Base-by-base conservation (phyloP, 2,113 vertebrate species). In the Gallinago undulata region DNA sequence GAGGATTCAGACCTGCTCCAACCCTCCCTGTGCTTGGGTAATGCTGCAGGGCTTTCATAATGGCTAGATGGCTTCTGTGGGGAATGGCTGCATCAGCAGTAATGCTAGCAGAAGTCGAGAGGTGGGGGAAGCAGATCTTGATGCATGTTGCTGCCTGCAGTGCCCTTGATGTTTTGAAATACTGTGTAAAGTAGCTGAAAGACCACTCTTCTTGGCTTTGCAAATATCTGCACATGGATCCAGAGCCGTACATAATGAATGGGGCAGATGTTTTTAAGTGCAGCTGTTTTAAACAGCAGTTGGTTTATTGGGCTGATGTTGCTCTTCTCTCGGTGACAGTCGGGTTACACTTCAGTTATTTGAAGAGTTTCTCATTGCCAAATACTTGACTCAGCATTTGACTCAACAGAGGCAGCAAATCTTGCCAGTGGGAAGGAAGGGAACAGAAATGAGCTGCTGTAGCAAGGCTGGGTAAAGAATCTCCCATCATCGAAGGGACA, bases 301-400 rank as follows among this genome's bases (percentile, higher is more conserved):
- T 85, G 75, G 48, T 88, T 97, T 90, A 66, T 76, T 0, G 0
- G 41, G 41, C 75, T 93, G 63, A 66, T 73, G 43, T 67, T 91
- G 85, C 53, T 85, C 59, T 90, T 90, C 70, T 92, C 21, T 84
- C 57, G 11, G 37, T 50, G 59, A 48, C 43, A 79, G 69, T 41
- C 74, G 64, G 79, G 75, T 93, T 88, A 80, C 72, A 35, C 76
- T 95, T 92, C 55, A 88, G 64, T 88, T 93, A 19, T 48, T 95
- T 93, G 63, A 90, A 95, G 87, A 79, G 79, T 55, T 74, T 76
- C 63, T 90, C 28, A 9, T 85, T 94, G 62, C 39, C 67, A 76
- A 90, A 67, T 50, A 28, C 30, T 93, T 84, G 73, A 87, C 78
- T 96, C 62, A 73, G 73, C 69, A 51, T 76, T 90, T 90, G 70